Evolutionary conservation across 2,113 vertebrate species (phyloP), one percentile per base, ranked within the genome.

Genomic region (Hylia prasina): DNA sequence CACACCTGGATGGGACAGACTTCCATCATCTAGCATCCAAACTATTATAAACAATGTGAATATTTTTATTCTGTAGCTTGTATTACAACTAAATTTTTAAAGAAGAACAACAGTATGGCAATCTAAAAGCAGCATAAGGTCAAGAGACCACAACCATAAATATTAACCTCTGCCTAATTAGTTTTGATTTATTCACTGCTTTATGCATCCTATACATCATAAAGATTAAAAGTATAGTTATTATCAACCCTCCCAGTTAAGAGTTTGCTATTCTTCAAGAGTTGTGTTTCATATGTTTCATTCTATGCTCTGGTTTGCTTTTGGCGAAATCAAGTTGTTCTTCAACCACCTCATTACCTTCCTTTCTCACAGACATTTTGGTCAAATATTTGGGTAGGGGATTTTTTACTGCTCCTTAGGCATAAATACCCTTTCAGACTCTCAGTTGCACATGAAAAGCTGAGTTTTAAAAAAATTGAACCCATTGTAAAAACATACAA

Each of bases 121-220:
- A 48, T 31, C n/a, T 57, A 72, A 87, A 82, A 76, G 45, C 22
- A 80, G 58, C n/a, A 53, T 18, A 44, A 53, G 6, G 22, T n/a
- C 31, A 60, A 64, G 33, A 60, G 48, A 58, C 20, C 0, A 0
- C 40, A 87, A 47, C 2, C 1, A 0, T 45, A 66, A 84, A n/a
- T 37, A 78, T 35, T 70, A 68, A 64, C 11, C 24, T 82, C 44
- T 60, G n/a, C 15, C 24, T 60, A 48, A 31, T 37, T 37, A 31
- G n/a, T 56, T 81, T 68, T 57, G 16, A n/a, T 79, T 71, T 53
- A 50, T 56, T 82, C 57, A 64, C 24, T 72, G 22, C 13, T 85
- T 87, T 48, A 25, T 48, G 61, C 15, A 28, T 56, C 11, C 86
- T 14, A 48, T 18, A 53, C 5, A 50, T 19, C 39, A 61, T 0